Conservation (phyloP, 2,113 vertebrate genomes). For the Chamaea fasciata region DNA sequence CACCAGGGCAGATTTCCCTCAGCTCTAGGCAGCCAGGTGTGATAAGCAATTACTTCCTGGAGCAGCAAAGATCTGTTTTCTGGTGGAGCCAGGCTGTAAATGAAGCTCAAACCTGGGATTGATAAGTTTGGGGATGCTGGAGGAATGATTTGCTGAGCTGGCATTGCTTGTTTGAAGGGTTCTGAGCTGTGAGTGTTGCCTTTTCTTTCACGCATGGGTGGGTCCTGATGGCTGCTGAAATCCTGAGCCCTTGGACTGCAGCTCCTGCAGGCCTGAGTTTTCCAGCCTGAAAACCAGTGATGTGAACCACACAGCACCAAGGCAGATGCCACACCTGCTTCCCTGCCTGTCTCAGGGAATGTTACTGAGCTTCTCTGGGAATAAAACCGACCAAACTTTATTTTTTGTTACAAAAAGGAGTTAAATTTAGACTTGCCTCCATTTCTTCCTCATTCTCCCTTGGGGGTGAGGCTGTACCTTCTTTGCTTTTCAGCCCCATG, state of each 20-base stretch:
- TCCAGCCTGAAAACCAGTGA: not conserved
- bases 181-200: not conserved
- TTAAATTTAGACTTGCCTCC: not conserved
- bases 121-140: not conserved
- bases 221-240: not conserved
- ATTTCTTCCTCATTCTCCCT: not conserved
- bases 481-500: not conserved
- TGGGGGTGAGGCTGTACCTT: not conserved
- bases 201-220: not conserved
- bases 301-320: not conserved
- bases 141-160: not conserved
- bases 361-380: not conserved
- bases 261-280: not conserved
- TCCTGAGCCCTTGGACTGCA: not conserved
- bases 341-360: not conserved
- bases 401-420: not conserved
- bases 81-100: not conserved
- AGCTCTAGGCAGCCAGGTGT: not conserved
- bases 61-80: not conserved
- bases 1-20: not conserved
- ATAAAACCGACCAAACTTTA: accelerated
- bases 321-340: not conserved
- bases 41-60: not conserved
- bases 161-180: not conserved
- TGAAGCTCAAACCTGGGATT: not conserved